Conservation (phyloP, 1,140 invertebrate genomes). For the Trinorchestia longiramus region DNA sequence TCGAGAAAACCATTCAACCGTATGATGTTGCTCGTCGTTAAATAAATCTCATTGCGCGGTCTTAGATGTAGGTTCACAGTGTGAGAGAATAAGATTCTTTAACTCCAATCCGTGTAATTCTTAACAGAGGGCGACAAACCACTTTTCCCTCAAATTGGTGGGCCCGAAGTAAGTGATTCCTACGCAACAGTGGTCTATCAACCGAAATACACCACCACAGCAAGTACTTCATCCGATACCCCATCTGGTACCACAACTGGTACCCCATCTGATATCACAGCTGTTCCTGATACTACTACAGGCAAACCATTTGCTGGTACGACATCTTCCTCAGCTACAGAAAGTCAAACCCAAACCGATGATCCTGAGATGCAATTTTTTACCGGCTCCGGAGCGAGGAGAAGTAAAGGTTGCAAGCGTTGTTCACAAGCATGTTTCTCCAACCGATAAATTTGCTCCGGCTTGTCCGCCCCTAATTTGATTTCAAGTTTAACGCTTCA, state of each 20-base stretch:
- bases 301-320: slow-evolving; percentile 6
- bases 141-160: neutral
- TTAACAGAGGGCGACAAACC: slow-evolving; percentile 46
- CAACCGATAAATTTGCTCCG: neutral
- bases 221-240: neutral
- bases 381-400: slow-evolving; percentile 53
- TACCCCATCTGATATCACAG: neutral
- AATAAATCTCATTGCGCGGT: neutral
- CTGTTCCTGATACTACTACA: neutral
- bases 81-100: neutral
- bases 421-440: slow-evolving; percentile 38
- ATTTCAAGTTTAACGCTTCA: neutral
- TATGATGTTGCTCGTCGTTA: neutral
- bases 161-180: slow-evolving; percentile 39
- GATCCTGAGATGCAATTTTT: slow-evolving; percentile 27
- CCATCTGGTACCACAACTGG: neutral
- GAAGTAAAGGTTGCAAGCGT: slow-evolving; percentile 52
- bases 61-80: neutral
- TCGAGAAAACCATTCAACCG: neutral
- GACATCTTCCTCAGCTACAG: neutral
- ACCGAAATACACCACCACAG: neutral
- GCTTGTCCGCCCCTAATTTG: neutral
- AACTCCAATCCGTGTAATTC: neutral
- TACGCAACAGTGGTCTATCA: slow-evolving; percentile 41
- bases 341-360: neutral